Base-by-base conservation (phyloP, 2,888 invertebrate genomes). In the Hypomecis atomaria region DNA sequence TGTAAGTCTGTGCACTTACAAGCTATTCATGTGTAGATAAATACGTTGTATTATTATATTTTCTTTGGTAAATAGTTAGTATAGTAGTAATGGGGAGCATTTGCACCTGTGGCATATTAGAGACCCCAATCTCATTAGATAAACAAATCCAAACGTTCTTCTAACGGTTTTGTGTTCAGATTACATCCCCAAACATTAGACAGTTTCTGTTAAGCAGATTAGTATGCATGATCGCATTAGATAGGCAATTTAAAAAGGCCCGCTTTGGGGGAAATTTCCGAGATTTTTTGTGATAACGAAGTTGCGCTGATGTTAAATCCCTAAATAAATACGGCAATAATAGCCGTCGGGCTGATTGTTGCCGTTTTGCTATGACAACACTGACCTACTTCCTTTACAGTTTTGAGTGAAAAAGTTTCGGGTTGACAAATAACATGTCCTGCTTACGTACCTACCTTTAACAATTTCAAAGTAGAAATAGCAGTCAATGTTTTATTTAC, bases 131-230 rank as follows among this genome's bases (percentile, higher is more conserved):
- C 63, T 66, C 63, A 69, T 71, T 66, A 64, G 45, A 62, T 59
- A 69, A 66, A 68, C 63, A 66, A 69, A 67, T 69, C 34, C 65
- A 57, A 69, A 67, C 69, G 63, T 59, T 64, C 62, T 66, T 69
- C 67, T 63, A 69, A 71, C 61, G 59, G 45, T 23, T 45, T 57
- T 59, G 57, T 60, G 10, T 7, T 23, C 40, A 53, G 65, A 64
- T 68, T 67, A 66, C 57, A 45, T 44, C 67, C 68, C 66, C 47
- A 50, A 61, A 60, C 67, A 50, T 62, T 53, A 13, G 23, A 47
- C 34, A 38, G 9, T 44, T 44, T 59, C 23, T 23, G 3, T 42
- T 37, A 43, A 57, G 40, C 50, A 59, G 59, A 62, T 59, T 54
- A 63, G 57, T 66, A 63, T 63, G 66, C 62, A 66, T 52, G 62